Base-by-base conservation (phyloP, 2,113 vertebrate species). In the Spilogale gracilis region DNA sequence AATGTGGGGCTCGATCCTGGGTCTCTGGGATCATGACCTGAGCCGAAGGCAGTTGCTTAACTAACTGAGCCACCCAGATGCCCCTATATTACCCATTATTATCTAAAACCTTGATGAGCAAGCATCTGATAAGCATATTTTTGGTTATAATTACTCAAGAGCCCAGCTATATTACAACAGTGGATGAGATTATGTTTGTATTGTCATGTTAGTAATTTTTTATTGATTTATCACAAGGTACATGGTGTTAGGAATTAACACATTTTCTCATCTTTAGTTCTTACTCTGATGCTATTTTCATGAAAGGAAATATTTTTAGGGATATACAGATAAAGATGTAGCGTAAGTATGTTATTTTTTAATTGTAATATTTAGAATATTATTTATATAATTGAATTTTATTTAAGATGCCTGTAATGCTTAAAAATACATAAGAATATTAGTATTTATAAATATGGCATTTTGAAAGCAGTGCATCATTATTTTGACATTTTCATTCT, bases 401-500 rank as follows among this genome's bases (percentile, higher is more conserved):
- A 84, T 71, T 92, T 88, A 79, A 89, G 95, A 93, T 95, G 43
- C 7, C 32, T 97, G 48, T 93, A 87, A 78, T 96, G 21, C 56
- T 95, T 86, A 65, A 95, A 90, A 90, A 78, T 96, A 86, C 85
- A 95, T 93, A 60, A 16, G 84, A 80, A 96, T 97, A 97, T 96
- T 96, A 96, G 45, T 95, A 91, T 92, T 97, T 97, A 65, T 95
- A 96, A 92, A 91, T 88, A 90, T 73, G 89, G n/a, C n/a, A 94
- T 97, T 97, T 96, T 95, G 97, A 97, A 97, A 94, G 21, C 73
- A 95, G 0, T 74, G 5, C 50, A 96, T 98, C 80, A 65, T 87
- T 94, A 95, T 96, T 97, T 98, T 98, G 96, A 98, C 91, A 97
- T 97, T 95, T 95, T 45, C 92, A 0, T 97, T 86, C 80, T 82